These are phyloP conservation scores for Ariopsis seemanni DNA, from an alignment of 2,113 vertebrate genomes.

Conservation along the genomic window DNA sequence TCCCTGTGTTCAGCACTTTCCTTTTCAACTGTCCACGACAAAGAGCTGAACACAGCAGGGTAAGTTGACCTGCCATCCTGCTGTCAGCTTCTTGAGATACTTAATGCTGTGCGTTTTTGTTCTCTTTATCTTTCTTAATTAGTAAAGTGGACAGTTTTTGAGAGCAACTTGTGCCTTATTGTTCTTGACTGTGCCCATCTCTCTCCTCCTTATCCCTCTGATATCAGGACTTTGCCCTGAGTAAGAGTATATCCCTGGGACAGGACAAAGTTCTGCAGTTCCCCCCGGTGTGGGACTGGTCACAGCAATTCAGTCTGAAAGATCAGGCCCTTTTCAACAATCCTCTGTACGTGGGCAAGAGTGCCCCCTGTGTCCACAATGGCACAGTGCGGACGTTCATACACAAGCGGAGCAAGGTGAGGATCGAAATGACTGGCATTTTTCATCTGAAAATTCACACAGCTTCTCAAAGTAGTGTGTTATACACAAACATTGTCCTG, in stretches of 20 bases:
- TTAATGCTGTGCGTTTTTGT: background rate
- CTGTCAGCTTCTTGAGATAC: background rate
- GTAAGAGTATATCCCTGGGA: conserved; percentile 86
- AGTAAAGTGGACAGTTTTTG: background rate
- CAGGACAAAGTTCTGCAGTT: conserved; percentile 84
- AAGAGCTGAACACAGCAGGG: conserved; percentile 84
- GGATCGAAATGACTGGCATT: background rate
- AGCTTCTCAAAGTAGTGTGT: background rate
- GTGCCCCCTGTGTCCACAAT: conserved; percentile 77
- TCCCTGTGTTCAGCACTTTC: conserved; percentile 94
- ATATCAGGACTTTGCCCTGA: conserved; percentile 92
- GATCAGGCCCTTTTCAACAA: conserved; percentile 93
- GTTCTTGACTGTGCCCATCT: background rate
- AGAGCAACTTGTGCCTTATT: background rate
- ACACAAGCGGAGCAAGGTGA: conserved; percentile 83
- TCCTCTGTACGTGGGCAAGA: conserved; percentile 90
- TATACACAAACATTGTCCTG: background rate
- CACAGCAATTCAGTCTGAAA: conserved; percentile 84
- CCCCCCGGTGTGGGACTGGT: conserved; percentile 97
- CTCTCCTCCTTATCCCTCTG: conserved; percentile 52
- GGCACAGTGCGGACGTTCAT: conserved; percentile 82
- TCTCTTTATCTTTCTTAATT: background rate
- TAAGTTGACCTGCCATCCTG: conserved; percentile 62
- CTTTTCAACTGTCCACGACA: conserved; percentile 93
- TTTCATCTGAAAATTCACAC: background rate